Evolutionary conservation across 1,140 invertebrate genomes (phyloP), one percentile per base, ranked within the genome.

Genomic region (Hyphantria cunea): DNA sequence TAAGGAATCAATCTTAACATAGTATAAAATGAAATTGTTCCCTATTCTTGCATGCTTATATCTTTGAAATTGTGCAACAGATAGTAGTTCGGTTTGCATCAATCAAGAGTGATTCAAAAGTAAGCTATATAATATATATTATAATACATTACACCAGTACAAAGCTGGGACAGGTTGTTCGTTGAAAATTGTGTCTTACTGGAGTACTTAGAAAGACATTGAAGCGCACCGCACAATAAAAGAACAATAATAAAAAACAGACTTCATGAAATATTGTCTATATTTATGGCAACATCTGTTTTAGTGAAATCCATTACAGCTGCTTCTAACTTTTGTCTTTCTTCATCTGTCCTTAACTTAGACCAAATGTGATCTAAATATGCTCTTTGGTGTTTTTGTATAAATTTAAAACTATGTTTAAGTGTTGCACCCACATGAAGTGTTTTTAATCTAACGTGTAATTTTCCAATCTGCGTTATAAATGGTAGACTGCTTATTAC

Each of bases 401-500:
- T 93, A 78, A 95, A 95, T 68, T 93, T 92, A 78, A 95, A 96
- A 86, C 95, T 95, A 54, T 96, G 94, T 81, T 93, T 95, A 15
- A 96, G 89, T 9, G 95, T 95, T n/a, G 95, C 95, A 45, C 95
- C 95, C 0, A 93, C 90, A 76, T 96, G 95, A 12, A 96, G 80
- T 41, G 93, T 95, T 52, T 92, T 93, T 32, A 95, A 73, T 48
- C 78, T 89, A 0, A 95, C 93, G n/a, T 89, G 78, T 58, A 93
- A 89, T 33, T 93, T 92, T 12, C 92, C 93, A 41, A 96, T 88
- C 74, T 93, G 85, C 37, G 90, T 94, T 45, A 96, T 92, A 65
- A 93, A 89, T 31, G 95, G 95, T 68, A 96, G 80, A 58, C 92
- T 89, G 72, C 93, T 94, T 0, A 94, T 89, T 6, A 96, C 89